Percentiles rank a stretch among this genome's conserved stretches.
Evolutionary conservation across 2,888 invertebrate species (phyloP).

Genomic region (Cantharis nigra): DNA sequence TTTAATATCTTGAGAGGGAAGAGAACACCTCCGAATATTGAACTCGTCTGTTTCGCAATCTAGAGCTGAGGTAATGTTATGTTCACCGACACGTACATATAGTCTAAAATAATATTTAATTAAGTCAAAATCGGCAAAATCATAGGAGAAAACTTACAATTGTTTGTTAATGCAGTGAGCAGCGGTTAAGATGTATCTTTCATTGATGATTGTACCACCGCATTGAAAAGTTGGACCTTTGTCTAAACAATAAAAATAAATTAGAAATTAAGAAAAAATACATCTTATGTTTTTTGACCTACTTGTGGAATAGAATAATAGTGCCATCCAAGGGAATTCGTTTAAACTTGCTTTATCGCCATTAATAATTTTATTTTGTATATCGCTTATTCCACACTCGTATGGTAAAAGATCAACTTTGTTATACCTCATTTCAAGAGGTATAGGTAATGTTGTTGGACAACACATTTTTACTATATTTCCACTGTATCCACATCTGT

Average conservation of each 20-base stretch:
- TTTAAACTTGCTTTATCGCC: constrained; percentile 65
- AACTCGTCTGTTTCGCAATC: constrained; percentile 51
- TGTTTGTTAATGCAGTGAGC: constrained; percentile 60
- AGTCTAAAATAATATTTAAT: constrained; percentile 49
- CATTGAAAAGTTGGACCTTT: constrained; percentile 46
- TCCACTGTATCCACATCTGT: constrained; percentile 3
- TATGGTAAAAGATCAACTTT: background rate
- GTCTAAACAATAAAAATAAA: constrained; percentile 30
- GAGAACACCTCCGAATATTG: constrained; percentile 49
- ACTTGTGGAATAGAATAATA: constrained; percentile 61
- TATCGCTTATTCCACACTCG: background rate
- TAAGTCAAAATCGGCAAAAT: background rate
- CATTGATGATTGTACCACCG: constrained; percentile 60
- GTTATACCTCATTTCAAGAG: background rate
- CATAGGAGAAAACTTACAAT: constrained; percentile 42
- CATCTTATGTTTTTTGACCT: background rate
- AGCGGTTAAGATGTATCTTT: constrained; percentile 63
- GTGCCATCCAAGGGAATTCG: constrained; percentile 79
- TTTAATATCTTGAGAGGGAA: constrained; percentile 57
- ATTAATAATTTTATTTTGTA: constrained; percentile 45
- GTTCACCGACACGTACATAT: constrained; percentile 67
- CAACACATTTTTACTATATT: constrained; percentile 9
- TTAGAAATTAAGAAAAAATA: constrained; percentile 24
- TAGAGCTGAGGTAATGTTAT: constrained; percentile 55
- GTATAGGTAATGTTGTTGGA: background rate